Percentiles rank a stretch among this genome's conserved stretches.
These are phyloP conservation scores for Coecobrya sp. DNA, from an alignment of 2,888 invertebrate genomes.

Conservation along the genomic window DNA sequence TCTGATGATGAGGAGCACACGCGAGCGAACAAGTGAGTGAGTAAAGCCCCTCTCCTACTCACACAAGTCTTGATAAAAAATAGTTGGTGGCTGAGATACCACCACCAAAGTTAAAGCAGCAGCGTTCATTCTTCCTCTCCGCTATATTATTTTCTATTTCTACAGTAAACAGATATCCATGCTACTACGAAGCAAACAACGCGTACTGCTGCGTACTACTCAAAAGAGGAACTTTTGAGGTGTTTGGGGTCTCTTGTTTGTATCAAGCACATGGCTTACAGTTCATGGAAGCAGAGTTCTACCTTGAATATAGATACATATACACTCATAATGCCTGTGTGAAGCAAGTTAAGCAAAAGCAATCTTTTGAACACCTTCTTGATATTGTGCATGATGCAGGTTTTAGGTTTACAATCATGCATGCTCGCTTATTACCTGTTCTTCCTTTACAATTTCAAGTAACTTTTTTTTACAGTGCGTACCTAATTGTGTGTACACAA, in stretches of 20 bases:
- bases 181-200: neutral
- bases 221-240: neutral
- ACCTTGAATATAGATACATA: neutral
- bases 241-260: neutral
- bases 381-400: neutral
- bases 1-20: constrained; percentile 54
- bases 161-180: neutral
- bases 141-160: neutral
- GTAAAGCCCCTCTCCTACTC: constrained; percentile 1
- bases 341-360: neutral
- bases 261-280: constrained; percentile 8
- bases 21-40: constrained; percentile 50
- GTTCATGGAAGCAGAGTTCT: neutral
- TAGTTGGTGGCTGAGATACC: neutral
- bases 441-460: neutral
- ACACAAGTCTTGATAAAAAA: neutral
- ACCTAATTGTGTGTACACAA: too few relatives aligned
- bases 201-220: neutral
- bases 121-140: neutral
- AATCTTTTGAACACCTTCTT: constrained; percentile 1
- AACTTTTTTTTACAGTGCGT: too few relatives aligned
- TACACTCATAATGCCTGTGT: neutral
- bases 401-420: neutral
- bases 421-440: neutral
- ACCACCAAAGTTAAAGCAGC: neutral